Percentiles rank a stretch among this genome's conserved stretches.
Evolutionary conservation across 2,888 invertebrate genomes (phyloP).

Genomic region (Cantharis flavilabris): DNA sequence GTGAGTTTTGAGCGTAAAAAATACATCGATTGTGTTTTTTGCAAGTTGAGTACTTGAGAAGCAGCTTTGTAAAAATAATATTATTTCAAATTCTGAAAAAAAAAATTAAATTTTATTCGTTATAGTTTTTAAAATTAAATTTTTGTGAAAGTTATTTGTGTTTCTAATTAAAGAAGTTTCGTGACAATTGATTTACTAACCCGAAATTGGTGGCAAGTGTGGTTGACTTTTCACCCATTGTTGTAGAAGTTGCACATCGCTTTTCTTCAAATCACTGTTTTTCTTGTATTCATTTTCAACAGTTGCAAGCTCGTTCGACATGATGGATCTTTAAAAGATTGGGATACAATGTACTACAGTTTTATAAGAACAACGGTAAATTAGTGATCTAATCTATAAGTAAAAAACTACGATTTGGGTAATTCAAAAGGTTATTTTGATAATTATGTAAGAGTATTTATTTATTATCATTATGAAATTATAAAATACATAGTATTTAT

Average conservation of each 20-base stretch:
- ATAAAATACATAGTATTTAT: no score
- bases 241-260: conserved; percentile 63
- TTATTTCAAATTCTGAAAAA: conserved; percentile 7
- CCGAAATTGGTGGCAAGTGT: conserved; percentile 64
- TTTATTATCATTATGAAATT: no score
- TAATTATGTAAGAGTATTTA: no score
- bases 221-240: conserved; percentile 70
- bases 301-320: neutral
- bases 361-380: no score
- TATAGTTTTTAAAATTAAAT: no score
- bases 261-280: conserved; percentile 62
- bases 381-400: no score
- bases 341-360: neutral
- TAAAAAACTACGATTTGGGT: no score
- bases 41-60: neutral
- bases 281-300: conserved; percentile 64
- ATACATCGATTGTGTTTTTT: conserved; percentile 6
- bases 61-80: conserved; percentile 7
- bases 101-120: neutral
- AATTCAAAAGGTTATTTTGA: no score
- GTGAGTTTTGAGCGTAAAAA: conserved; percentile 2
- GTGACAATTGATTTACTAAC: conserved; percentile 42
- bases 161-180: no score
- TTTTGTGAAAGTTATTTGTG: no score
- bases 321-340: neutral